Conservation (phyloP, 2,797 vertebrate species). For the Tokudaia tokunoshimensis region DNA sequence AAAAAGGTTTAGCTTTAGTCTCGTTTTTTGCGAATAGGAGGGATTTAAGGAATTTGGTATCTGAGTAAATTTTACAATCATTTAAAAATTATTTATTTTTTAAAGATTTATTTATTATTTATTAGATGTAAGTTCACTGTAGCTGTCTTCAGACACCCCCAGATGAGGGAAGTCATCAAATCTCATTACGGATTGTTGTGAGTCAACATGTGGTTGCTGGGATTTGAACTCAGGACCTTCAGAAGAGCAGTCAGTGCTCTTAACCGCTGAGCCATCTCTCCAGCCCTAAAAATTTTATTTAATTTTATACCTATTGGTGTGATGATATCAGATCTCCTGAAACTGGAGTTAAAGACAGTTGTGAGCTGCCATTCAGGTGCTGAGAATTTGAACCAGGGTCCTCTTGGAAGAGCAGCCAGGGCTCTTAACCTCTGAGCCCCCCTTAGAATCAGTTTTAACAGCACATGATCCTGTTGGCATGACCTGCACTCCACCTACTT, state of each 20-base stretch:
- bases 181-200: no score
- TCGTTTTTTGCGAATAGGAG: neutral
- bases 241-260: no score
- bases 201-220: no score
- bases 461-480: neutral
- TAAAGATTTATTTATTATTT: no score
- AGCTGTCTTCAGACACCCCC: no score
- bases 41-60: neutral
- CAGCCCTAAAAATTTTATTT: neutral
- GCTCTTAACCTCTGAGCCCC: neutral
- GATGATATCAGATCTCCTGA: neutral
- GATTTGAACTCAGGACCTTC: no score
- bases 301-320: neutral
- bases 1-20: neutral
- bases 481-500: neutral
- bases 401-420: neutral
- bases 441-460: slow-evolving; percentile 26
- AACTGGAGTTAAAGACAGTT: neutral
- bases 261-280: no score
- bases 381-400: neutral
- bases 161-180: no score
- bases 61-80: slow-evolving; percentile 9
- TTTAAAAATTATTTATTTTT: neutral
- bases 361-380: neutral
- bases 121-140: no score